These are phyloP conservation scores for Chanos chanos DNA, from an alignment of 2,797 vertebrate species.

Conservation along the genomic window DNA sequence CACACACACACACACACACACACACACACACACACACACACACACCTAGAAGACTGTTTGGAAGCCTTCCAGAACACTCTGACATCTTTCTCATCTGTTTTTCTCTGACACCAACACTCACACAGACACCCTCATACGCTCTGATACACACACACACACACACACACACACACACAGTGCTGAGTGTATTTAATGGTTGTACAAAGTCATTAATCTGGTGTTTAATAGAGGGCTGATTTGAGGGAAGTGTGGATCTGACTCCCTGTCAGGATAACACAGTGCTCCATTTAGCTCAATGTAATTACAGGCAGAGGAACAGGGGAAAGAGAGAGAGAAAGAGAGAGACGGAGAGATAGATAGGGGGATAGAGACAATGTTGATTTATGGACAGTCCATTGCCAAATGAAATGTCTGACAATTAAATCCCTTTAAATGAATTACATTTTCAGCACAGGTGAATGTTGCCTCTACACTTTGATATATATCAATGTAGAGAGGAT, in stretches of 20 bases:
- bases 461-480: too few species aligned
- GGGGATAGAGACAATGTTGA: too few species aligned
- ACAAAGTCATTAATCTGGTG: neutral
- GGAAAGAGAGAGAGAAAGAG: neutral
- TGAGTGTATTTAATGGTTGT: neutral
- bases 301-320: too few species aligned
- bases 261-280: neutral
- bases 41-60: neutral
- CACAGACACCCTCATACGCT: neutral
- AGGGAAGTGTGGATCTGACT: neutral
- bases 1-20: neutral
- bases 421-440: too few species aligned
- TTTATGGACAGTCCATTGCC: too few species aligned
- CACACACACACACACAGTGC: neutral
- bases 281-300: neutral
- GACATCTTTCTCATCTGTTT: too few species aligned
- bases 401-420: too few species aligned
- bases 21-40: slow-evolving; percentile 1
- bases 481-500: too few species aligned
- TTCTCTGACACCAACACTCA: neutral
- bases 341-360: neutral
- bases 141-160: too few species aligned
- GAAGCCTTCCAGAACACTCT: too few species aligned
- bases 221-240: neutral
- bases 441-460: too few species aligned